A percentile compares a stretch with the other conserved stretches of the same genome.
Evolutionary conservation across 2,113 vertebrate genomes (phyloP).

Genomic region (Danionella cerebrum): DNA sequence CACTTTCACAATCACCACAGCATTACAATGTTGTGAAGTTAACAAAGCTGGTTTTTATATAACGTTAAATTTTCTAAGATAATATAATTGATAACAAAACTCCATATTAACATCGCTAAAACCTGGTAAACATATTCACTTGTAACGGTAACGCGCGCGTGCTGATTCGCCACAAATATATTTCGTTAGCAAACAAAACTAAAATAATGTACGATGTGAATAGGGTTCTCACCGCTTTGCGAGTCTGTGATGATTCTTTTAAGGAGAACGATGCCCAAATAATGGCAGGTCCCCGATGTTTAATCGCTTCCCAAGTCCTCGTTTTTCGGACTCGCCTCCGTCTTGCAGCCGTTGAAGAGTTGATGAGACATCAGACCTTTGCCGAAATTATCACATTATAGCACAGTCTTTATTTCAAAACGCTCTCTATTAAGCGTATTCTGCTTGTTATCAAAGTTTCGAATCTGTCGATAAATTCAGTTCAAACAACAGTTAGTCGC

Average conservation of each 20-base stretch:
- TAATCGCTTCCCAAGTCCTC: constrained; percentile 35
- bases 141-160: neutral
- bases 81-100: too few species aligned
- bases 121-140: too few species aligned
- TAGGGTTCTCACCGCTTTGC: constrained; percentile 64
- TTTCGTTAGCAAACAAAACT: neutral
- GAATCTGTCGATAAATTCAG: neutral
- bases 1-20: too few species aligned
- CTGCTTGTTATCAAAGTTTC: neutral
- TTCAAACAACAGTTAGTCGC: neutral
- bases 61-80: too few species aligned
- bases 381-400: neutral
- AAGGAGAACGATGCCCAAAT: constrained; percentile 50
- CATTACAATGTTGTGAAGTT: too few species aligned
- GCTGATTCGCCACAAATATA: neutral
- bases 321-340: neutral
- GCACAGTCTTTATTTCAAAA: neutral
- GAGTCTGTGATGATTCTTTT: constrained; percentile 69
- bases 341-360: neutral
- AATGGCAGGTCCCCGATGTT: constrained; percentile 44
- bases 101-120: neutral
- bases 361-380: neutral
- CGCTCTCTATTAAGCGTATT: neutral
- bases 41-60: too few species aligned
- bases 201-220: neutral